Evolutionary conservation across 2,113 vertebrate genomes (phyloP).

Genomic region (Pomatostomus ruficeps): DNA sequence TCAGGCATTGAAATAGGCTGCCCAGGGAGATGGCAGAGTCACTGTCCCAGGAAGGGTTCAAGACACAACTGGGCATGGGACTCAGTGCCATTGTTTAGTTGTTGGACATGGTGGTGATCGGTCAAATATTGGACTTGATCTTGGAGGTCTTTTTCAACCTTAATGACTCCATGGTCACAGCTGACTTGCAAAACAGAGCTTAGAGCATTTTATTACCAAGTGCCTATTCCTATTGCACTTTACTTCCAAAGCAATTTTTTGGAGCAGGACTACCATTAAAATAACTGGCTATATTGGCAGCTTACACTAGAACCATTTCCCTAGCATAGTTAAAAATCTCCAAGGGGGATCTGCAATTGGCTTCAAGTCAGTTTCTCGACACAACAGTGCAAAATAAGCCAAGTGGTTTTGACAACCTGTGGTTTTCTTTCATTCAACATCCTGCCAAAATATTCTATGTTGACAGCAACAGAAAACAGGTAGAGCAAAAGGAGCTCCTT

Average conservation of each 20-base stretch:
- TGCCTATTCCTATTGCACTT: background rate
- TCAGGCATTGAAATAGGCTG: background rate
- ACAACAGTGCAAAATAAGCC: background rate
- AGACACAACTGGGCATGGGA: background rate
- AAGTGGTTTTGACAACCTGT: background rate
- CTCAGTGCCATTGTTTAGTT: background rate
- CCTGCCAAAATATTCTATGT: background rate
- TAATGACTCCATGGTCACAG: background rate
- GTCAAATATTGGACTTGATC: background rate
- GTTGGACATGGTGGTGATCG: background rate
- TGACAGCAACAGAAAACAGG: background rate
- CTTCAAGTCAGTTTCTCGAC: background rate
- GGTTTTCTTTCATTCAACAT: background rate
- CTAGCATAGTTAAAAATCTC: background rate
- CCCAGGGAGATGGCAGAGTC: background rate
- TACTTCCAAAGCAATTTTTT: background rate
- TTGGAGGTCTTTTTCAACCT: background rate
- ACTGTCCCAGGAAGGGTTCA: background rate
- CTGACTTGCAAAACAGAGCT: background rate
- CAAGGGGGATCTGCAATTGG: background rate
- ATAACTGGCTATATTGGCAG: background rate
- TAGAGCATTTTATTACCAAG: background rate
- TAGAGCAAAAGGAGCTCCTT: background rate
- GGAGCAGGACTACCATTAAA: background rate
- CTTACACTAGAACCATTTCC: background rate